phyloP scores from a whole-genome alignment of 2,888 invertebrate species.

The Rhingia campestris region DNA sequence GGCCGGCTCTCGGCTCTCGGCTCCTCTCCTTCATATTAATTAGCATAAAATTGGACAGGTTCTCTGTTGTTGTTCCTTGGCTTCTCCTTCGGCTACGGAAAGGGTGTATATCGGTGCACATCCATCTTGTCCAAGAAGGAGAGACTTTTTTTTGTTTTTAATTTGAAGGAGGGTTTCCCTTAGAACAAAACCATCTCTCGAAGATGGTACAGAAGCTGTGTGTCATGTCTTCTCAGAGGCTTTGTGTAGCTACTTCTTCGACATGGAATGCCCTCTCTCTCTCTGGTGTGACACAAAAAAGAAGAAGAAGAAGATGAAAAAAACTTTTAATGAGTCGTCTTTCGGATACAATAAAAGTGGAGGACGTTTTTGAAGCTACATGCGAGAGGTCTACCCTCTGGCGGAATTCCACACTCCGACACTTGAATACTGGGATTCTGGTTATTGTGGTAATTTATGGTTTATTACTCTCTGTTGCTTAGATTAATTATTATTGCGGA shows the following conservation, averaged over 20 bases:
- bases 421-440: constrained; percentile 27
- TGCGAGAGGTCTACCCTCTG: background rate
- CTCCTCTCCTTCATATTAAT: constrained; percentile 46
- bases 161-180: constrained; percentile 2
- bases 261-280: constrained; percentile 12
- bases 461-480: constrained; percentile 57
- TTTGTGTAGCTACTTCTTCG: constrained; percentile 5
- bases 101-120: constrained; percentile 34
- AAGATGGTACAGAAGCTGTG: constrained; percentile 43
- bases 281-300: constrained; percentile 19
- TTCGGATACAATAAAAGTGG: background rate
- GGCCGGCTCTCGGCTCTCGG: constrained; percentile 9
- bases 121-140: constrained; percentile 26
- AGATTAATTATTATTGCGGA: constrained; percentile 58
- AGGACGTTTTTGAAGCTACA: background rate
- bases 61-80: constrained; percentile 16
- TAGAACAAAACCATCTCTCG: constrained; percentile 18
- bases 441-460: constrained; percentile 52
- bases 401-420: constrained; percentile 19
- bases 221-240: background rate
- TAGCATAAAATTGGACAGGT: constrained; percentile 61
- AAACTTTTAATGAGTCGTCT: constrained; percentile 44
- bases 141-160: background rate
- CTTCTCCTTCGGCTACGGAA: background rate
- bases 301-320: constrained; percentile 12